Percentiles rank a stretch among this genome's conserved stretches.
phyloP scores from a whole-genome alignment of 1,140 invertebrate species.

The Sogatella furcifera region DNA sequence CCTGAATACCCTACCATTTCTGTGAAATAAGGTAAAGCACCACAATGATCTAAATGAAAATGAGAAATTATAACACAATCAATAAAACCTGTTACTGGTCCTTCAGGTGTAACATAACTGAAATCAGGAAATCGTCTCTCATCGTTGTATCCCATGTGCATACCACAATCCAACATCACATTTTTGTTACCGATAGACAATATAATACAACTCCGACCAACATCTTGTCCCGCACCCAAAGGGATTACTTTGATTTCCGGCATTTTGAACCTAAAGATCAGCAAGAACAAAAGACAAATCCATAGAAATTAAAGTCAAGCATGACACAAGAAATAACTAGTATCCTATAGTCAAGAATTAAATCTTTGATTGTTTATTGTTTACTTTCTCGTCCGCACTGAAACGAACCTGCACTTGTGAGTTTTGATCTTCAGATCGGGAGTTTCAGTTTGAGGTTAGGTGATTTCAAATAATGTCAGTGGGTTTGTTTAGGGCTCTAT shows the following conservation, averaged over 20 bases:
- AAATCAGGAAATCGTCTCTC: constrained; percentile 98
- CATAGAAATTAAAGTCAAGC: too few relatives aligned
- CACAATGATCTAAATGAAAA: constrained; percentile 99
- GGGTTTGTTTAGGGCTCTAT: too few relatives aligned
- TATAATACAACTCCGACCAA: constrained; percentile 94
- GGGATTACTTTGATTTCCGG: constrained; percentile 85
- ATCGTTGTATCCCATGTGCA: constrained; percentile 99
- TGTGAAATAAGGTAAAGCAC: constrained; percentile 95
- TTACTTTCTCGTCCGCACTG: too few relatives aligned
- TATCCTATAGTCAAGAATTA: too few relatives aligned
- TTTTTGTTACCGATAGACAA: constrained; percentile 96
- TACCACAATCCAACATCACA: constrained; percentile 99
- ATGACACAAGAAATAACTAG: too few relatives aligned
- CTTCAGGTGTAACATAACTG: constrained; percentile 81
- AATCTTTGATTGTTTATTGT: too few relatives aligned
- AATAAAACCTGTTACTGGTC: constrained; percentile 81
- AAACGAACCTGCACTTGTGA: too few relatives aligned
- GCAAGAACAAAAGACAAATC: too few relatives aligned
- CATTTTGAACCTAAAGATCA: constrained; percentile 42
- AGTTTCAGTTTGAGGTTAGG: too few relatives aligned
- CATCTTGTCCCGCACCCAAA: constrained; percentile 90
- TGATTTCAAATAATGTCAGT: too few relatives aligned
- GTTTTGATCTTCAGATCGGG: too few relatives aligned
- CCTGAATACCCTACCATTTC: constrained; percentile 97
- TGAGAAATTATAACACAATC: constrained; percentile 99